Conservation (phyloP, 2,113 vertebrate species). For the Acanthisitta chloris region DNA sequence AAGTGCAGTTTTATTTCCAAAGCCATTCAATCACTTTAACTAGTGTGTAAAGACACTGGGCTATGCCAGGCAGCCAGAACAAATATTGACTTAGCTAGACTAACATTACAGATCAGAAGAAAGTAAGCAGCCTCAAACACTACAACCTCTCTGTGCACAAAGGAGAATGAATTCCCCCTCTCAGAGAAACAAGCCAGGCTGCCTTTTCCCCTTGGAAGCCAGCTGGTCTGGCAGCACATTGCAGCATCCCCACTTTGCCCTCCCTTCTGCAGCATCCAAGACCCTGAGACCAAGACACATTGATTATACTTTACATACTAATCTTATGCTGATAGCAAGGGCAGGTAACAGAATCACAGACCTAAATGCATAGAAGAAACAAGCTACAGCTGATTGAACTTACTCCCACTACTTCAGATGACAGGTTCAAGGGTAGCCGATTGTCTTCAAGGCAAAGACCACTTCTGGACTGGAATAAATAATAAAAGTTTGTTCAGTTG, state of each 20-base stretch:
- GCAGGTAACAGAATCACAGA: too few species aligned
- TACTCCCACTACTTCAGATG: not conserved
- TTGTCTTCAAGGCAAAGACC: not conserved
- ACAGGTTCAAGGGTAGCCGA: not conserved
- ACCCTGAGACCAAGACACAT: not conserved
- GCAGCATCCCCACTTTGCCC: not conserved
- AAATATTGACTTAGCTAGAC: not conserved
- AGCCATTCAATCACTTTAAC: not conserved
- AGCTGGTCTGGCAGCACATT: not conserved
- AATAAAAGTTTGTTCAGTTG: not conserved
- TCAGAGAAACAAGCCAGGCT: not conserved
- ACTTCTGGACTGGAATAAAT: not conserved
- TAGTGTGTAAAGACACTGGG: not conserved
- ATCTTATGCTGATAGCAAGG: not conserved
- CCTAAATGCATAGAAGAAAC: not conserved
- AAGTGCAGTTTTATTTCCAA: not conserved
- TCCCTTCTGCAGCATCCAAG: not conserved
- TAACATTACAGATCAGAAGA: not conserved
- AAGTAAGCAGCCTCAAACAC: not conserved
- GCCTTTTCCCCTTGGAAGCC: not conserved
- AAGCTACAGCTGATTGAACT: not conserved
- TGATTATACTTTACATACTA: not conserved
- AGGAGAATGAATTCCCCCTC: not conserved
- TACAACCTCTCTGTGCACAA: not conserved
- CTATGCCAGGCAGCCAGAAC: not conserved